phyloP scores from a whole-genome alignment of 2,888 invertebrate genomes.

The Phyto melanocephala region DNA sequence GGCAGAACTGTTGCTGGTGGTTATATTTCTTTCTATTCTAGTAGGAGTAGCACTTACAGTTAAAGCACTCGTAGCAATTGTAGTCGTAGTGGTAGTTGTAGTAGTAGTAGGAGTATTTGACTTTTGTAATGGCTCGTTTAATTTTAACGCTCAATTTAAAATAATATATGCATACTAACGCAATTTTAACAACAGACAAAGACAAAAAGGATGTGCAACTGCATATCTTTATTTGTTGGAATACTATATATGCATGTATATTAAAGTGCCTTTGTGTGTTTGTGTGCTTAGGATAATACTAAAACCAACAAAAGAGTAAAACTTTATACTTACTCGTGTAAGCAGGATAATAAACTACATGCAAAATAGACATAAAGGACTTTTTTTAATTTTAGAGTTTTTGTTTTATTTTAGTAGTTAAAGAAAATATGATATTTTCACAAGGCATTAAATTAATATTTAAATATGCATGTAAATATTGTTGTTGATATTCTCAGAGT shows the following conservation, averaged over 20 bases:
- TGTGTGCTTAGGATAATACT: conserved; percentile 2
- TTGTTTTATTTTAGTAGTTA: not conserved
- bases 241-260: not conserved
- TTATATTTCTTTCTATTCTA: not conserved
- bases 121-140: conserved; percentile 77
- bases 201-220: conserved; percentile 28
- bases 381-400: not conserved
- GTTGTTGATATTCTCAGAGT: not conserved
- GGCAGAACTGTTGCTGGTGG: not conserved
- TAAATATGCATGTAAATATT: conserved; percentile 40
- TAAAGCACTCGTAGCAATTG: not conserved
- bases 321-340: conserved; percentile 32
- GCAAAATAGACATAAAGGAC: conserved; percentile 43
- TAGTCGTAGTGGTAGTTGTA: not conserved
- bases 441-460: conserved; percentile 59
- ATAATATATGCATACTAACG: conserved; percentile 71
- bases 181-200: conserved; percentile 26
- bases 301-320: conserved; percentile 8
- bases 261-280: not conserved
- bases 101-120: conserved; percentile 64
- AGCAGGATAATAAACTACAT: conserved; percentile 54
- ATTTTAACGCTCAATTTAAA: conserved; percentile 78
- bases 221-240: not conserved
- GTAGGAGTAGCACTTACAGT: not conserved
- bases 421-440: conserved; percentile 57